phyloP scores from a whole-genome alignment of 2,888 invertebrate species.

The Rhabditoides inermis region DNA sequence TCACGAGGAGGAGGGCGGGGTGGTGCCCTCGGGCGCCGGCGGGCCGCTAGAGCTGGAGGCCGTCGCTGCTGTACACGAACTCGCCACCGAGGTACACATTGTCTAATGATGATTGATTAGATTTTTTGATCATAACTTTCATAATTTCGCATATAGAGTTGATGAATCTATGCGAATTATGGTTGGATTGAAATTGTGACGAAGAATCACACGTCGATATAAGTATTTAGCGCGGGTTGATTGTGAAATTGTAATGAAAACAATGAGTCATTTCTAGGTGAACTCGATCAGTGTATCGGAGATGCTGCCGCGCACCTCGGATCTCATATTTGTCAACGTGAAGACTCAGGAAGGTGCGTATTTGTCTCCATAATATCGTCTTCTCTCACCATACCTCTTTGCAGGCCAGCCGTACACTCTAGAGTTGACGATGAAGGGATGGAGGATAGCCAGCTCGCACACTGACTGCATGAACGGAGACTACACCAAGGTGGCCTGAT shows the following conservation, averaged over 20 bases:
- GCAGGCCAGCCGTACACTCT: conserved; percentile 62
- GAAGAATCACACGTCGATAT: no score
- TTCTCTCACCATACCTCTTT: conserved; percentile 5
- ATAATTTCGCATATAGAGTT: no score
- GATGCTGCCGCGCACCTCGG: conserved; percentile 60
- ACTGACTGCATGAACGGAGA: conserved; percentile 51
- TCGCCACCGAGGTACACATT: conserved; percentile 63
- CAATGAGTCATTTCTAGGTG: conserved; percentile 48
- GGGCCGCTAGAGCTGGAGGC: conserved; percentile 59
- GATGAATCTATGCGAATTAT: no score
- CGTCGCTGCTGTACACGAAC: conserved; percentile 69
- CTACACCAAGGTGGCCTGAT: conserved; percentile 32
- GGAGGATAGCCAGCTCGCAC: conserved; percentile 45
- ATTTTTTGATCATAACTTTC: no score
- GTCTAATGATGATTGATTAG: no score
- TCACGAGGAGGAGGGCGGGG: conserved; percentile 23
- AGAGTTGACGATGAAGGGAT: conserved; percentile 63
- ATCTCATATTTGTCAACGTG: conserved; percentile 67
- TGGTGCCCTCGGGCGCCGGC: conserved; percentile 15
- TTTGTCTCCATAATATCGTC: not conserved
- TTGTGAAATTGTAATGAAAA: no score
- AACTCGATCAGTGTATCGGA: conserved; percentile 63
- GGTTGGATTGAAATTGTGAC: no score
- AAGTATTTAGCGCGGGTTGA: no score
- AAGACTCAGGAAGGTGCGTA: conserved; percentile 65